Percentiles rank a stretch among this genome's conserved stretches.
These are phyloP conservation scores for Neotoxoptera formosana DNA, from an alignment of 1,140 invertebrate genomes.

Conservation along the genomic window DNA sequence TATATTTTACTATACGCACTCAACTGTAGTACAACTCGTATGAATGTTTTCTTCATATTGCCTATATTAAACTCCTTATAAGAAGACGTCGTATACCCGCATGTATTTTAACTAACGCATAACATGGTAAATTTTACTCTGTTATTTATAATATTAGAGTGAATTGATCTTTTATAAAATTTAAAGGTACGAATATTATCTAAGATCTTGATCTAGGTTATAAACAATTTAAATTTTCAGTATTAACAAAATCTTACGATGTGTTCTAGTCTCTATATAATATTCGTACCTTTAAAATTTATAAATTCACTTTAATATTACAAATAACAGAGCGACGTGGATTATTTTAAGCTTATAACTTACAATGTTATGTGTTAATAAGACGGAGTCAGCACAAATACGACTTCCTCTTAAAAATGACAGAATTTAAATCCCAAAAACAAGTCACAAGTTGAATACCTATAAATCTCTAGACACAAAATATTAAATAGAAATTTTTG, in stretches of 20 bases:
- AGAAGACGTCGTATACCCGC: not conserved
- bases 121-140: not conserved
- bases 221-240: not conserved
- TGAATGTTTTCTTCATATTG: not conserved
- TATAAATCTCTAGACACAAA: too few species aligned
- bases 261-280: too few species aligned
- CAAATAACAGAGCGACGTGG: not conserved
- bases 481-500: too few species aligned
- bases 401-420: too few species aligned
- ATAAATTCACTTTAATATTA: not conserved
- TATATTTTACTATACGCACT: not conserved
- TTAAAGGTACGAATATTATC: not conserved
- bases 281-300: too few species aligned
- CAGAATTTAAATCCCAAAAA: too few species aligned
- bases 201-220: not conserved
- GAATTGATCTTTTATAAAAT: not conserved
- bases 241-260: too few species aligned
- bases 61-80: slow-evolving; percentile 1
- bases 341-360: not conserved
- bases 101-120: not conserved
- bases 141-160: not conserved
- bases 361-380: not conserved
- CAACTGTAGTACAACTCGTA: not conserved
- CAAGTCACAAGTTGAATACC: too few species aligned
- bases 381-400: too few species aligned